Conservation (phyloP, 2,113 vertebrate genomes). For the Athene noctua region DNA sequence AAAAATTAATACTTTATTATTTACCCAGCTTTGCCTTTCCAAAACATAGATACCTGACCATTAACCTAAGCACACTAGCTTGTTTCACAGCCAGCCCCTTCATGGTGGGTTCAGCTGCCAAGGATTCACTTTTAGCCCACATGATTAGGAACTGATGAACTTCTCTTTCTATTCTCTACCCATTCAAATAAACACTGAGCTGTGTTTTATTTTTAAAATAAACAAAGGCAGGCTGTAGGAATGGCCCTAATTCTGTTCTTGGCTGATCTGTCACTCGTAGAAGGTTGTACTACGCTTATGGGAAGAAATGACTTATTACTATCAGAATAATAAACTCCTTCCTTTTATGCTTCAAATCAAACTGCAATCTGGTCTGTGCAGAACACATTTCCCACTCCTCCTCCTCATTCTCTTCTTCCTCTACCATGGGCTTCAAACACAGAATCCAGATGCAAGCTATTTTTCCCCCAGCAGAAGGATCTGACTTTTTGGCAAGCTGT, state of each 20-base stretch:
- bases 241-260: slow-evolving; percentile 44
- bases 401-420: slow-evolving; percentile 61
- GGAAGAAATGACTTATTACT: slow-evolving; percentile 58
- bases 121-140: background rate
- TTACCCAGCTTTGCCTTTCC: background rate
- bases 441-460: slow-evolving; percentile 67
- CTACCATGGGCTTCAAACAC: slow-evolving; percentile 64
- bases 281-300: slow-evolving; percentile 36
- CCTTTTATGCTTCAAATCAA: slow-evolving; percentile 58
- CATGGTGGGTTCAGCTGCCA: background rate
- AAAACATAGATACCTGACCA: background rate
- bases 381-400: slow-evolving; percentile 49
- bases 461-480: slow-evolving; percentile 57
- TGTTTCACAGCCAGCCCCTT: background rate
- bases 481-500: slow-evolving; percentile 71
- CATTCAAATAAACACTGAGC: slow-evolving; percentile 29
- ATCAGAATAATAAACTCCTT: slow-evolving; percentile 64
- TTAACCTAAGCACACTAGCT: background rate
- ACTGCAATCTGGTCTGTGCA: slow-evolving; percentile 47
- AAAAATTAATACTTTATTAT: background rate
- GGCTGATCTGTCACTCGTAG: slow-evolving; percentile 13
- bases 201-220: slow-evolving; percentile 50
- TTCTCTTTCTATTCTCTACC: slow-evolving; percentile 20
- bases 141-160: slow-evolving; percentile 17
- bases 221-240: slow-evolving; percentile 28